Evolutionary conservation across 2,113 vertebrate species (phyloP).

Genomic region (Gasterosteus aculeatus): DNA sequence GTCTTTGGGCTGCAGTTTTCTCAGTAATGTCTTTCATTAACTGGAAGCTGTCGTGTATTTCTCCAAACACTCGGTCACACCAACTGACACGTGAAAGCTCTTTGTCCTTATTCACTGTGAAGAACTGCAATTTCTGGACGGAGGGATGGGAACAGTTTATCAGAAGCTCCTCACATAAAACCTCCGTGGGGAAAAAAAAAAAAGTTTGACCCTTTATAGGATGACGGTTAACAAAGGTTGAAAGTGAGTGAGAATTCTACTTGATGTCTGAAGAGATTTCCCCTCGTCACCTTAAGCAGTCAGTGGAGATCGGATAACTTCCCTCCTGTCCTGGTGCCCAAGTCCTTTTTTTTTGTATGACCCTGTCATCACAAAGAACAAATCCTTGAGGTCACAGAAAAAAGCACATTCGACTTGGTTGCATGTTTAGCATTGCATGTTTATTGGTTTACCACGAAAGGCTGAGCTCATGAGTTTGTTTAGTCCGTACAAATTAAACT

Average conservation of each 20-base stretch:
- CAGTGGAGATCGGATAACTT: conserved; percentile 23
- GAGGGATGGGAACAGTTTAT: conserved; percentile 56
- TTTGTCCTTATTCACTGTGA: conserved; percentile 73
- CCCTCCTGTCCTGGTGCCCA: conserved; percentile 21
- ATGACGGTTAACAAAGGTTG: conserved; percentile 23
- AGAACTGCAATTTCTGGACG: conserved; percentile 64
- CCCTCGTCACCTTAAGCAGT: conserved; percentile 31
- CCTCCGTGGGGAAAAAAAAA: conserved; percentile 36
- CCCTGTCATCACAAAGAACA: too few species aligned
- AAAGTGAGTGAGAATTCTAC: conserved; percentile 40
- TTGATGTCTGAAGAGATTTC: conserved; percentile 41
- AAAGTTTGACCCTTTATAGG: conserved; percentile 50
- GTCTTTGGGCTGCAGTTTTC: not conserved
- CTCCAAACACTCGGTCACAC: conserved; percentile 35
- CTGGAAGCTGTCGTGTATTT: conserved; percentile 19
- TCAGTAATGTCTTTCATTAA: conserved; percentile 35
- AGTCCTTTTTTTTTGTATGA: not conserved
- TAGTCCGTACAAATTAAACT: conserved; percentile 4
- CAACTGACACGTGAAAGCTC: conserved; percentile 51
- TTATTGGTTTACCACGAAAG: not conserved
- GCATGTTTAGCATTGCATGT: conserved; percentile 2
- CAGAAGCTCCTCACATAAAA: conserved; percentile 59
- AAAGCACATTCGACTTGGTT: conserved; percentile 30
- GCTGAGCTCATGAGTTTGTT: conserved; percentile 14
- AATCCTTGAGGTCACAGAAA: not conserved